Conservation (phyloP, 2,888 invertebrate species). For the Gari tellinella region DNA sequence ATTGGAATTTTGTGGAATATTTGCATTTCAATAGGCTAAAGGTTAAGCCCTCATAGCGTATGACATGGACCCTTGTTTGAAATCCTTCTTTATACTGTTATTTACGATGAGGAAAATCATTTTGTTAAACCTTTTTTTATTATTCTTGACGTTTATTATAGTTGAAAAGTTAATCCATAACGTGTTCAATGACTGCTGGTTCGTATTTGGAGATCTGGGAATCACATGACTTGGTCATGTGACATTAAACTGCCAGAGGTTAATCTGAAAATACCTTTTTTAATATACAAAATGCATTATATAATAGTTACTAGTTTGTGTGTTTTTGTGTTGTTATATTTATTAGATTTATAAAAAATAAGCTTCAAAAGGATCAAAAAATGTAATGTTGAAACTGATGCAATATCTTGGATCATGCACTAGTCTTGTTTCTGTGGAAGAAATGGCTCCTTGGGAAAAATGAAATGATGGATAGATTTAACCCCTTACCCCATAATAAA, state of each 20-base stretch:
- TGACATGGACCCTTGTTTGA: conserved; percentile 5
- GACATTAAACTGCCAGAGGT: conserved; percentile 35
- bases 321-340: conserved; percentile 66
- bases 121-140: conserved; percentile 17
- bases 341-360: conserved; percentile 50
- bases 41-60: no score
- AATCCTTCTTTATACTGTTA: conserved; percentile 3
- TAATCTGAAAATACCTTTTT: neutral
- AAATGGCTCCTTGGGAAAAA: no score
- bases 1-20: no score
- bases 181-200: conserved; percentile 37
- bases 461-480: no score
- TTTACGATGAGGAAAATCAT: neutral
- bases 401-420: conserved; percentile 22
- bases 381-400: conserved; percentile 17
- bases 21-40: no score
- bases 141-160: conserved; percentile 32
- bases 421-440: no score
- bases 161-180: conserved; percentile 24
- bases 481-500: no score
- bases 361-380: conserved; percentile 48
- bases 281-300: conserved; percentile 33
- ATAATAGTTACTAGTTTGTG: conserved; percentile 60
- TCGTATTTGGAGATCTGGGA: conserved; percentile 10
- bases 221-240: conserved; percentile 20